These are phyloP conservation scores for Chitala chitala DNA, from an alignment of 2,113 vertebrate genomes.

Conservation along the genomic window DNA sequence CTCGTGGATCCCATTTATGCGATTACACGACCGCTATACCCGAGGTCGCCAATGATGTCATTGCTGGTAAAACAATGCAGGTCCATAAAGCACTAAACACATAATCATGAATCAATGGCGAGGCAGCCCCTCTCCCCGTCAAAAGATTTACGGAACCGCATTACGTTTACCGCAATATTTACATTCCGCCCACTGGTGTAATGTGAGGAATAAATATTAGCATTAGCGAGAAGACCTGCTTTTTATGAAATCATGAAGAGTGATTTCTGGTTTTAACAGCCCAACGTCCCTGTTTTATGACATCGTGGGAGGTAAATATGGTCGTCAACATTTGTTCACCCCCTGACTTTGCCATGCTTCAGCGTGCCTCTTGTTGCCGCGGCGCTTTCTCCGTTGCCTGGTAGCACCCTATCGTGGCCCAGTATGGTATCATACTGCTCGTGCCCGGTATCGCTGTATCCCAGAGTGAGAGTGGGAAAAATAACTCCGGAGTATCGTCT, in stretches of 20 bases:
- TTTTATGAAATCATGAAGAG: slow-evolving; percentile 5
- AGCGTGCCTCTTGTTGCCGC: no score
- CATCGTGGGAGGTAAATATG: background rate
- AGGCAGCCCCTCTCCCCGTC: slow-evolving; percentile 61
- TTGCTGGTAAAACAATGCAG: slow-evolving; percentile 61
- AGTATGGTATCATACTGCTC: no score
- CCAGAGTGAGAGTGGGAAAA: background rate
- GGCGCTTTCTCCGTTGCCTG: no score
- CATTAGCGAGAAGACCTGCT: background rate
- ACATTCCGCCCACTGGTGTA: slow-evolving; percentile 42
- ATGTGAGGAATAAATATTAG: slow-evolving; percentile 47
- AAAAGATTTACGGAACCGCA: slow-evolving; percentile 59
- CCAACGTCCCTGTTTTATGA: background rate
- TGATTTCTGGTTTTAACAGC: slow-evolving; percentile 3
- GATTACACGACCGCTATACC: slow-evolving; percentile 44
- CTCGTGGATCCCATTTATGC: slow-evolving; percentile 31
- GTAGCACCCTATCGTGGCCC: no score
- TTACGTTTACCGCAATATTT: slow-evolving; percentile 44
- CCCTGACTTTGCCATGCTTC: background rate
- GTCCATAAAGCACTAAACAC: slow-evolving; percentile 57
- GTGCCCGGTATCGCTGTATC: background rate
- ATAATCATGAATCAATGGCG: slow-evolving; percentile 58
- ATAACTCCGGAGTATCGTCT: background rate
- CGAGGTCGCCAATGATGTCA: slow-evolving; percentile 69
- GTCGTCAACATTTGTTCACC: background rate